Conservation (phyloP, 1,140 invertebrate species). For the Diorhabda carinulata region DNA sequence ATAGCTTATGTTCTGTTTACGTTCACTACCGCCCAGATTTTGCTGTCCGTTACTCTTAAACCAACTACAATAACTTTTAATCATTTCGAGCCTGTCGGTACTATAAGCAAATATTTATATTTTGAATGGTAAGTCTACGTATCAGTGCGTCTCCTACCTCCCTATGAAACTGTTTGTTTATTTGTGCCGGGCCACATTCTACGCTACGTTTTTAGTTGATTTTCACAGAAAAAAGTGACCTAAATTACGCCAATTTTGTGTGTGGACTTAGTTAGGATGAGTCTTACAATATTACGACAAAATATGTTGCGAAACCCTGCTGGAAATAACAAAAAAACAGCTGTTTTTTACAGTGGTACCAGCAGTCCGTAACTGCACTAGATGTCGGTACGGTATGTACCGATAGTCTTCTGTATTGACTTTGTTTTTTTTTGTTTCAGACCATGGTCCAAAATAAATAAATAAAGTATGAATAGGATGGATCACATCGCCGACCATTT, state of each 20-base stretch:
- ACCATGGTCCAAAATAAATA: not conserved
- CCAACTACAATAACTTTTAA: not conserved
- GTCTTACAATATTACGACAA: slow-evolving; percentile 2
- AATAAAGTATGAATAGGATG: not conserved
- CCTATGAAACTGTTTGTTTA: slow-evolving; percentile 5
- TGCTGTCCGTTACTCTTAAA: too few species aligned
- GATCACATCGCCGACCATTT: slow-evolving; percentile 4
- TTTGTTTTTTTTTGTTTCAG: not conserved
- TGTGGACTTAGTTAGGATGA: slow-evolving; percentile 1
- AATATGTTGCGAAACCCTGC: slow-evolving; percentile 5
- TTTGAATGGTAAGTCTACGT: slow-evolving; percentile 1
- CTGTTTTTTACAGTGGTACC: slow-evolving; percentile 5
- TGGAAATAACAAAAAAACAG: slow-evolving; percentile 3
- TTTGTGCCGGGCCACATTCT: slow-evolving; percentile 4
- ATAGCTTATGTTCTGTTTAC: too few species aligned
- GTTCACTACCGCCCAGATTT: too few species aligned
- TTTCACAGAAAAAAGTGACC: not conserved
- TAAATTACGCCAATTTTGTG: slow-evolving; percentile 4
- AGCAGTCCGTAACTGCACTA: slow-evolving; percentile 6
- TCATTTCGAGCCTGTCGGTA: not conserved
- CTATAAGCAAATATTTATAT: slow-evolving; percentile 3
- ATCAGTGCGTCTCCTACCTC: not conserved
- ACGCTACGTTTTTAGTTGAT: not conserved
- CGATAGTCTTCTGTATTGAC: slow-evolving; percentile 8
- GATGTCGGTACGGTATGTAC: slow-evolving; percentile 4